Evolutionary conservation across 1,140 invertebrate genomes (phyloP), one percentile per base, ranked within the genome.

Genomic region (Ylistrum balloti): DNA sequence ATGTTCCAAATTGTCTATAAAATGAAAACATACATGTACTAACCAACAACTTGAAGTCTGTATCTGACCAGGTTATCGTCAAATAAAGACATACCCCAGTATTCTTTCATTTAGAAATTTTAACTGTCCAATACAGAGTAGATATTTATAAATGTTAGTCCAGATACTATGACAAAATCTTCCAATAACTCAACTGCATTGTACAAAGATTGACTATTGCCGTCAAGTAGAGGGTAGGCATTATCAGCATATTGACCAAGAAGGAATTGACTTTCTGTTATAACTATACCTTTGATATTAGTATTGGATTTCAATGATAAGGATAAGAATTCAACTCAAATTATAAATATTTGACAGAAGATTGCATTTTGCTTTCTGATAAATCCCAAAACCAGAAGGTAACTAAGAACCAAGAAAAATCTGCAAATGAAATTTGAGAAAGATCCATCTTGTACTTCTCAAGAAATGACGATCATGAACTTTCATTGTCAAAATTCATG

Each of bases 321-420:
- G 5, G 88, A 9, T 85, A 91, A 86, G 0, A 91, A 17, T 86
- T 91, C 90, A 45, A 87, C 88, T 0, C 87, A 35, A 33, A 89
- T 56, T 88, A 88, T 86, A 89, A 91, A 91, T n/a, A 91, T 38
- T n/a, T n/a, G n/a, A n/a, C n/a, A n/a, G n/a, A n/a, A n/a, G n/a
- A n/a, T n/a, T n/a, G n/a, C n/a, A n/a, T n/a, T n/a, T n/a, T n/a
- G n/a, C n/a, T n/a, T n/a, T n/a, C n/a, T n/a, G n/a, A n/a, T n/a
- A n/a, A n/a, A n/a, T n/a, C n/a, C n/a, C n/a, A n/a, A n/a, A n/a
- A n/a, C n/a, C n/a, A n/a, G n/a, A n/a, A n/a, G n/a, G n/a, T n/a
- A n/a, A n/a, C n/a, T n/a, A n/a, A n/a, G n/a, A n/a, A n/a, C n/a
- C n/a, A n/a, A n/a, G n/a, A n/a, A n/a, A n/a, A n/a, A n/a, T n/a